Conservation (phyloP, 1,140 invertebrate genomes). For the Pogonomyrmex californicus region DNA sequence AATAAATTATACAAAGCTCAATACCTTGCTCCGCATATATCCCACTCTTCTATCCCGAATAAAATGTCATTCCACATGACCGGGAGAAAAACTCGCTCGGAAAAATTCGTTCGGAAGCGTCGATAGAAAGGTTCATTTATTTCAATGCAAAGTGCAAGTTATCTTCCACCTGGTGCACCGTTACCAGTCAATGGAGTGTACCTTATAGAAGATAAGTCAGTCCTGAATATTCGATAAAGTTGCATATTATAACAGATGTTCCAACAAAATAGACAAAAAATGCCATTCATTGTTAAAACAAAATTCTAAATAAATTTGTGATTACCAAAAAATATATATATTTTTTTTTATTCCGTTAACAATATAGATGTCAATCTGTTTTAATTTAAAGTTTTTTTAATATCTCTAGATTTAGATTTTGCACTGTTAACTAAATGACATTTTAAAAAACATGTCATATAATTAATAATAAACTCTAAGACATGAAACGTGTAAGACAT, state of each 20-base stretch:
- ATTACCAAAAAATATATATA: neutral
- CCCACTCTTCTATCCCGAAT: neutral
- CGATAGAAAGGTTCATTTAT: constrained; percentile 54
- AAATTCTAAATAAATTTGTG: neutral
- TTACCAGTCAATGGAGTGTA: constrained; percentile 56
- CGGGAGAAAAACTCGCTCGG: constrained; percentile 19
- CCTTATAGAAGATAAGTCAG: constrained; percentile 53
- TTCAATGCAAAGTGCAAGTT: constrained; percentile 55
- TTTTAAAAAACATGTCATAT: no score
- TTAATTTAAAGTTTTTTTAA: neutral
- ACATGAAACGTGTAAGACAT: neutral
- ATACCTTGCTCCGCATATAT: neutral
- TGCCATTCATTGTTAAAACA: neutral
- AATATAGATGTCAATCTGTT: neutral
- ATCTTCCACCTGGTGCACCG: constrained; percentile 73
- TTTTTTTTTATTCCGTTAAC: neutral
- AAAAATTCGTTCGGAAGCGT: constrained; percentile 41
- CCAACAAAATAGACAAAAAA: neutral
- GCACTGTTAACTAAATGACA: neutral
- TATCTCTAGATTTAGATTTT: neutral
- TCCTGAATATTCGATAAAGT: constrained; percentile 32
- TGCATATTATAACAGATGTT: neutral
- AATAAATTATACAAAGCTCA: constrained; percentile 7
- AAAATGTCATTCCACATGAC: constrained; percentile 29
- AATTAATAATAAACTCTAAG: neutral